A percentile compares a stretch with the other conserved stretches of the same genome.
These are phyloP conservation scores for Bellardia bayeri DNA, from an alignment of 2,888 invertebrate genomes.

Conservation along the genomic window DNA sequence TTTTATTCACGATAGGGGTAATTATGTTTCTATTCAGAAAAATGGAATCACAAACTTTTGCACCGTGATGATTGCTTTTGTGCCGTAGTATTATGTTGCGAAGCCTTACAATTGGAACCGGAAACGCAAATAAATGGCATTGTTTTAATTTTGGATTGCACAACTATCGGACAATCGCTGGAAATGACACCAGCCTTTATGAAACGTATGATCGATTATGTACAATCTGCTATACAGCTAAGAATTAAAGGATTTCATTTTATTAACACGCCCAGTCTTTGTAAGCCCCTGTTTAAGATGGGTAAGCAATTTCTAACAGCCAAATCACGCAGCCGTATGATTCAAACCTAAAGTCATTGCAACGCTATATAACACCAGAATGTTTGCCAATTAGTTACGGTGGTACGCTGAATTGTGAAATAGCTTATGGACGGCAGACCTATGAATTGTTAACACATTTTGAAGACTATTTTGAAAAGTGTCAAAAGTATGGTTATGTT, in stretches of 20 bases:
- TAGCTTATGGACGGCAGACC: constrained; percentile 88
- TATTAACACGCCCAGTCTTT: constrained; percentile 91
- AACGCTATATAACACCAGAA: constrained; percentile 89
- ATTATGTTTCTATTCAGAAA: constrained; percentile 85
- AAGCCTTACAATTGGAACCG: constrained; percentile 86
- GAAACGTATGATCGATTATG: constrained; percentile 92
- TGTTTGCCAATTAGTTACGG: constrained; percentile 90
- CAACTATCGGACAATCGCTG: constrained; percentile 91
- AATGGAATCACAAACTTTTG: constrained; percentile 90
- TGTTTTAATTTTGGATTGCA: constrained; percentile 94
- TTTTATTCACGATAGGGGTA: too few relatives aligned
- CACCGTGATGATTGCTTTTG: constrained; percentile 31
- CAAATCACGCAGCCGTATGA: constrained; percentile 85
- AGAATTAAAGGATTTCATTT: constrained; percentile 94
- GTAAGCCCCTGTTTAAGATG: constrained; percentile 89
- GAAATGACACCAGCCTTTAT: constrained; percentile 94
- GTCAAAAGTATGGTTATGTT: too few relatives aligned
- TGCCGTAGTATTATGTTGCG: constrained; percentile 12
- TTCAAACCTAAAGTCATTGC: constrained; percentile 89
- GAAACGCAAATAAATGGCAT: constrained; percentile 90
- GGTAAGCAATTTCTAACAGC: too few relatives aligned
- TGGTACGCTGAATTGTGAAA: constrained; percentile 86
- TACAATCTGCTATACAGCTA: constrained; percentile 93
- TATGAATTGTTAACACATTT: constrained; percentile 85
- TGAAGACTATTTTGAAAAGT: too few relatives aligned